Evolutionary conservation across 2,888 invertebrate genomes (phyloP).

Genomic region (Venusia cambrica): DNA sequence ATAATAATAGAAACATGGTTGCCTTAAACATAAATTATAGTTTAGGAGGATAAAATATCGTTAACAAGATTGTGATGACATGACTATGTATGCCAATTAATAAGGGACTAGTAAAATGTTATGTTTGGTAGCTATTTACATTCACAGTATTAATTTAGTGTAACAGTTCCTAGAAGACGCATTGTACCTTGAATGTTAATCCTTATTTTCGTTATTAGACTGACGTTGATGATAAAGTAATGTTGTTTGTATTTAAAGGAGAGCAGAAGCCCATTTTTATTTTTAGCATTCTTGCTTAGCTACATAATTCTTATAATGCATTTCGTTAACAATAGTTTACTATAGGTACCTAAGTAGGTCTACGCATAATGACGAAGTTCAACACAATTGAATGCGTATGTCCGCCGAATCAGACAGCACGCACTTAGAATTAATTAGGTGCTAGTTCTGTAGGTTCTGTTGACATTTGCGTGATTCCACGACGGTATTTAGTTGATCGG

Average conservation of each 20-base stretch:
- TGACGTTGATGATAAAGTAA: neutral
- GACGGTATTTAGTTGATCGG: constrained; percentile 27
- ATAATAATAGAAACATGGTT: constrained; percentile 23
- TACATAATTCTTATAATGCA: constrained; percentile 5
- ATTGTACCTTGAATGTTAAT: constrained; percentile 7
- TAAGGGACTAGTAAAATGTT: too few relatives aligned
- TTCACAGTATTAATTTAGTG: constrained; percentile 4
- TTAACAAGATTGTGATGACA: constrained; percentile 10
- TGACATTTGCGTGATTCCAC: constrained; percentile 33
- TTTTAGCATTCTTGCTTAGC: neutral
- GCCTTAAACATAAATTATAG: constrained; percentile 16
- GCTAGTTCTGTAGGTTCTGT: constrained; percentile 29
- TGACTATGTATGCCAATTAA: too few relatives aligned
- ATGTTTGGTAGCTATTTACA: constrained; percentile 7
- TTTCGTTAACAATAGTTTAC: constrained; percentile 4
- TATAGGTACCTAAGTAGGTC: constrained; percentile 3
- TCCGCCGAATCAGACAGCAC: constrained; percentile 49
- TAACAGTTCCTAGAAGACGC: neutral
- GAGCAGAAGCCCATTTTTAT: too few relatives aligned
- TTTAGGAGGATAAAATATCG: neutral
- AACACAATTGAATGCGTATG: constrained; percentile 38
- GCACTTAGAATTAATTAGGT: constrained; percentile 63
- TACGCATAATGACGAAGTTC: constrained; percentile 40
- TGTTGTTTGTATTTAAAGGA: constrained; percentile 2
- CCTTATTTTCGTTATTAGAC: neutral